phyloP scores from a whole-genome alignment of 30 jellyfish, hydroid and myxozoan species.

The Chironex yamaguchii region DNA sequence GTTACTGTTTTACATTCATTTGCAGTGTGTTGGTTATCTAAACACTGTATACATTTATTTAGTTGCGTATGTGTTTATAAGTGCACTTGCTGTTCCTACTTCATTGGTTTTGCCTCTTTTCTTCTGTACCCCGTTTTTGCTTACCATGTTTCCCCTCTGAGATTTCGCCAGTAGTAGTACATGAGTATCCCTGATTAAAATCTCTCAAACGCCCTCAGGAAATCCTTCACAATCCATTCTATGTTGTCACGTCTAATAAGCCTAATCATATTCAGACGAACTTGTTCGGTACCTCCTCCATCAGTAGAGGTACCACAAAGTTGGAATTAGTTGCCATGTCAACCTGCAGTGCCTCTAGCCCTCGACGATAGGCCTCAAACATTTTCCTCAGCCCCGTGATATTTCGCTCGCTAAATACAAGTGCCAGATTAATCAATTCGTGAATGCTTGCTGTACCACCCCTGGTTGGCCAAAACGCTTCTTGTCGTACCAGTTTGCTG shows the following conservation, averaged over 20 bases:
- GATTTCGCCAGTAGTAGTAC: no score
- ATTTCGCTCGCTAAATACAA: no score
- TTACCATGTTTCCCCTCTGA: no score
- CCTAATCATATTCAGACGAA: background rate
- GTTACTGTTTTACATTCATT: background rate
- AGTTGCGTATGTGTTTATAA: no score
- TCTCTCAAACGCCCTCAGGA: background rate
- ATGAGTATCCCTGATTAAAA: background rate
- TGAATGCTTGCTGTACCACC: no score
- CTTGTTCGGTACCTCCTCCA: constrained; percentile 18
- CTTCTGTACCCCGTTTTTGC: background rate
- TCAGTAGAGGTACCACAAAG: constrained; percentile 8
- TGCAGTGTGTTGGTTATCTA: background rate
- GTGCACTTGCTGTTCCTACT: no score
- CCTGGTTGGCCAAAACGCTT: no score
- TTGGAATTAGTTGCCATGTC: background rate
- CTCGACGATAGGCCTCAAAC: constrained; percentile 12
- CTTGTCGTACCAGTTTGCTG: no score
- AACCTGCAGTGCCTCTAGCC: constrained; percentile 17
- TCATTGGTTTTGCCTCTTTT: no score
- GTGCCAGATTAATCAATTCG: no score
- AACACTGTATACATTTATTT: no score
- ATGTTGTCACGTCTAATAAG: background rate
- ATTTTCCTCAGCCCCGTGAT: no score
- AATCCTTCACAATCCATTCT: background rate